Conservation (phyloP, 2,888 invertebrate genomes). For the Xylocampa areola region DNA sequence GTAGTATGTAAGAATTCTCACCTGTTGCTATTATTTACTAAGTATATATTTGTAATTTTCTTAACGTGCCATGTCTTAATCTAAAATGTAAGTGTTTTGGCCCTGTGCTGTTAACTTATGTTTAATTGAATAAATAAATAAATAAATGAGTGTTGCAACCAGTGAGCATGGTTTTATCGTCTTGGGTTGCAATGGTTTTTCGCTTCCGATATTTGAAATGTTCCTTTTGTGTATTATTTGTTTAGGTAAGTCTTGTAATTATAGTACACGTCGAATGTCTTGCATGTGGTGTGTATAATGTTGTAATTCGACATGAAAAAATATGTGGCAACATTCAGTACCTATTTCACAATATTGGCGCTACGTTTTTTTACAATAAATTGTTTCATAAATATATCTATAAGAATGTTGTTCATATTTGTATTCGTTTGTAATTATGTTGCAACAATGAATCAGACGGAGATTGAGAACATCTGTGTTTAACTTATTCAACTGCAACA, state of each 20-base stretch:
- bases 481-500: constrained; percentile 20
- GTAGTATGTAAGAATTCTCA: too few relatives aligned
- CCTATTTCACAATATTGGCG: constrained; percentile 13
- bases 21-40: too few relatives aligned
- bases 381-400: too few relatives aligned
- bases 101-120: too few relatives aligned
- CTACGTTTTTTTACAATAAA: too few relatives aligned
- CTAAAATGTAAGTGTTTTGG: too few relatives aligned
- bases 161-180: too few relatives aligned
- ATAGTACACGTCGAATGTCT: constrained; percentile 34
- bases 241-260: constrained; percentile 10
- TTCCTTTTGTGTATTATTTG: constrained; percentile 48
- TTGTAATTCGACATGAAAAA: constrained; percentile 21
- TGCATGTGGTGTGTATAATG: constrained; percentile 16
- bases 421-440: constrained; percentile 20
- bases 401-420: too few relatives aligned
- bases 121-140: too few relatives aligned
- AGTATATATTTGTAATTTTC: too few relatives aligned
- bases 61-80: constrained; percentile 22
- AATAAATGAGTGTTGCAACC: too few relatives aligned
- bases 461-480: constrained; percentile 24
- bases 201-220: constrained; percentile 51
- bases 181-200: constrained; percentile 40
- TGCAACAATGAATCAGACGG: constrained; percentile 1
- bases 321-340: constrained; percentile 11